Conservation (phyloP, 2,113 vertebrate genomes). For the Xerus inauris region DNA sequence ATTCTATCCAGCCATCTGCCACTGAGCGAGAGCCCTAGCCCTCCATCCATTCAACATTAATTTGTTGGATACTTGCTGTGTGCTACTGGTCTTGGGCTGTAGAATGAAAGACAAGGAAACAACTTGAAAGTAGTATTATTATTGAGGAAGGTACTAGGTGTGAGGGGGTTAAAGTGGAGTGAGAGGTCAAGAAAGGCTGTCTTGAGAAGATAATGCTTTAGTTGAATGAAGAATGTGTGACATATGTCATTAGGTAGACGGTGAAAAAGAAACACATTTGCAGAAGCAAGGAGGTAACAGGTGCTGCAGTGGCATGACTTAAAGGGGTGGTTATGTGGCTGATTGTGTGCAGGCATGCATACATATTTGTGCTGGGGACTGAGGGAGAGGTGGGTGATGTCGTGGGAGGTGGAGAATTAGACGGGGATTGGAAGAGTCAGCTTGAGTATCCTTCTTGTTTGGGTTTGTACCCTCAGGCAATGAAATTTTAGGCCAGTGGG, state of each 20-base stretch:
- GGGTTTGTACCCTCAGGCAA: conserved; percentile 18
- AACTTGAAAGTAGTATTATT: neutral
- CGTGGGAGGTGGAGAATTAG: conserved; percentile 5
- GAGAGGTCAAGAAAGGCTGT: conserved; percentile 30
- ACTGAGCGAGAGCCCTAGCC: no score
- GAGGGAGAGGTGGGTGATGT: neutral
- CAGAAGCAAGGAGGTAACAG: neutral
- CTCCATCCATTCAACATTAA: neutral
- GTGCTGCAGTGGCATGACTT: neutral
- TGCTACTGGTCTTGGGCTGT: neutral
- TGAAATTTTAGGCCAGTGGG: conserved; percentile 9
- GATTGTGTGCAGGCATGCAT: neutral
- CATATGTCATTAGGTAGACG: neutral
- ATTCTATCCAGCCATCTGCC: neutral
- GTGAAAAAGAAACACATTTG: neutral
- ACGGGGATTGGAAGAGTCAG: neutral
- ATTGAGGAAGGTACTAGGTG: neutral
- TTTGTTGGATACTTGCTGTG: neutral
- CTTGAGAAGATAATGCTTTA: conserved; percentile 27
- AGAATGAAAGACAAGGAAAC: neutral
- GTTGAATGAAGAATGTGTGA: neutral
- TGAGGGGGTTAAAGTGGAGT: neutral
- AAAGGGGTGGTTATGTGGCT: neutral
- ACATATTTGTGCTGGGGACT: neutral
- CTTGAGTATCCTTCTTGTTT: neutral